Conservation (phyloP, 2,888 invertebrate species). For the Aphodius sticticus region DNA sequence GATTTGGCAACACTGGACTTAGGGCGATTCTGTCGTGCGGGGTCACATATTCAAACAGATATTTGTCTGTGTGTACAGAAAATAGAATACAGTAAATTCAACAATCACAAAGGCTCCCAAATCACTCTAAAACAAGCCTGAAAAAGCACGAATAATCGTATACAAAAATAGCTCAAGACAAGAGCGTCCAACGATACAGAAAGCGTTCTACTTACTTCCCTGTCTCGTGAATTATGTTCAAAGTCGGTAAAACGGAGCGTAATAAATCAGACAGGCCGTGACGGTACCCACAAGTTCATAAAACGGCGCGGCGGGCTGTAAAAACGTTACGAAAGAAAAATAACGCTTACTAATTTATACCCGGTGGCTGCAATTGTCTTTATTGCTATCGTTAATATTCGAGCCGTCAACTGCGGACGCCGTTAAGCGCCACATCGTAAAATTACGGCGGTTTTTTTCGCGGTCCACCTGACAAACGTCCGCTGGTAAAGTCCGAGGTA, state of each 20-base stretch:
- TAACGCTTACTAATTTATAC: background rate
- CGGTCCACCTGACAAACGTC: background rate
- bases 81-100: too few species aligned
- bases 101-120: background rate
- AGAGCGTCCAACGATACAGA: background rate
- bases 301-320: background rate
- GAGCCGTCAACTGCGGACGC: background rate
- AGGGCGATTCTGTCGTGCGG: too few species aligned
- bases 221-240: background rate
- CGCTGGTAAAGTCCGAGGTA: background rate
- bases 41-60: too few species aligned
- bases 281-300: background rate
- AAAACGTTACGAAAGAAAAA: slow-evolving; percentile 4
- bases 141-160: background rate
- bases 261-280: background rate
- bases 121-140: background rate
- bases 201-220: background rate
- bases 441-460: background rate
- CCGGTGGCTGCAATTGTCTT: background rate
- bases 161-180: background rate
- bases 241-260: background rate
- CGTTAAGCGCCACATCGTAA: background rate
- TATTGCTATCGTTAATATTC: background rate
- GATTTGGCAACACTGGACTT: too few species aligned
- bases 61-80: too few species aligned